phyloP scores from a whole-genome alignment of 2,113 vertebrate species.

The Thalassarche chlororhynchos region DNA sequence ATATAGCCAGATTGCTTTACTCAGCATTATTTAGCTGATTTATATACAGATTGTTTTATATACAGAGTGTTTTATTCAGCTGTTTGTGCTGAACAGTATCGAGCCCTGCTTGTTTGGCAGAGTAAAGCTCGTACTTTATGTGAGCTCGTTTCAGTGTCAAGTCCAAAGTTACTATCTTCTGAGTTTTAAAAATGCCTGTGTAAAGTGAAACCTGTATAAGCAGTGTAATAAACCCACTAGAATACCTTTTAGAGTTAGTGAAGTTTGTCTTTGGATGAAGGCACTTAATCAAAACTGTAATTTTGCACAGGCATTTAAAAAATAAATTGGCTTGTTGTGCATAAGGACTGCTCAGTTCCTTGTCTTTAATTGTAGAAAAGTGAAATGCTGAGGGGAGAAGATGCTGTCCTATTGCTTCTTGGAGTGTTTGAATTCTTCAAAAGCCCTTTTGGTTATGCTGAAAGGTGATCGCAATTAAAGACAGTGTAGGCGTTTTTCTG shows the following conservation, averaged over 20 bases:
- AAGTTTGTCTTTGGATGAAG: neutral
- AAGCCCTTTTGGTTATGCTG: constrained; percentile 10
- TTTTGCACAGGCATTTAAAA: neutral
- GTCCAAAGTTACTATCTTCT: neutral
- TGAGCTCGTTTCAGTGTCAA: neutral
- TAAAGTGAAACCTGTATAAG: neutral
- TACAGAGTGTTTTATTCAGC: neutral
- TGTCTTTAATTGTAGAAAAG: neutral
- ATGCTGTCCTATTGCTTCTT: neutral
- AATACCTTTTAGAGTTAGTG: neutral
- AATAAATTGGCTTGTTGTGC: neutral
- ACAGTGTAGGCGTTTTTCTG: neutral
- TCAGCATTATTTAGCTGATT: neutral
- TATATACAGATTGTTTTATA: neutral
- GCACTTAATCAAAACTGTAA: neutral
- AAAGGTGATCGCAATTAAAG: neutral
- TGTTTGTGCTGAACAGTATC: neutral
- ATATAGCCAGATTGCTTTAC: neutral
- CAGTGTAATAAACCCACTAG: neutral
- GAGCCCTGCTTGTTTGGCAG: neutral
- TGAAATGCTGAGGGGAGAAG: neutral
- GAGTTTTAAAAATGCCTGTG: neutral
- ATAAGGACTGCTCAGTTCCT: neutral
- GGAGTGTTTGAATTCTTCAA: neutral
- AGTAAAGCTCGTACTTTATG: neutral